Conservation (phyloP, 2,113 vertebrate species). For the Vicugna pacos region DNA sequence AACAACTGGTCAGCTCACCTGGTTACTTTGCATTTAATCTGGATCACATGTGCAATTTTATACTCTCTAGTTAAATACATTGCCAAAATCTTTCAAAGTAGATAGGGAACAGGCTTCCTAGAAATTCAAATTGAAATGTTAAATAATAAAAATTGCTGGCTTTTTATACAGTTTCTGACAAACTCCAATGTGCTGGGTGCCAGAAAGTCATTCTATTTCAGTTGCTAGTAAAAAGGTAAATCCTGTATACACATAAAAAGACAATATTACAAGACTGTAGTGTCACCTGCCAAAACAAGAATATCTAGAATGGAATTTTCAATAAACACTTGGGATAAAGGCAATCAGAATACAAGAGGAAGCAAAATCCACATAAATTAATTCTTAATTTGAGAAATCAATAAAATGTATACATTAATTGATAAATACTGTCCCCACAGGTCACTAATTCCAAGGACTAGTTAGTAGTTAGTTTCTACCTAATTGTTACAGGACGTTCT, state of each 20-base stretch:
- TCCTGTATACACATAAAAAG: slow-evolving; percentile 77
- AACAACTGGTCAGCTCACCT: slow-evolving; percentile 39
- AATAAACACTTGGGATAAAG: slow-evolving; percentile 82
- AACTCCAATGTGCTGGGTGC: slow-evolving; percentile 17
- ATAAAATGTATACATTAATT: slow-evolving; percentile 84
- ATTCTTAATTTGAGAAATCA: slow-evolving; percentile 85
- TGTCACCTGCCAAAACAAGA: slow-evolving; percentile 83
- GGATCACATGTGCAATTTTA: slow-evolving; percentile 54
- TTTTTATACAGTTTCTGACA: slow-evolving; percentile 68
- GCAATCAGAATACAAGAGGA: slow-evolving; percentile 84
- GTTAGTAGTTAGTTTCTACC: slow-evolving; percentile 88
- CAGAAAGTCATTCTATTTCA: slow-evolving; percentile 77
- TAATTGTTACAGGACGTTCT: slow-evolving; percentile 85
- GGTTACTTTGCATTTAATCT: slow-evolving; percentile 54
- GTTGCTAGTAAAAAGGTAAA: slow-evolving; percentile 77
- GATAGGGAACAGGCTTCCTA: slow-evolving; percentile 49
- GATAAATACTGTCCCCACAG: slow-evolving; percentile 86
- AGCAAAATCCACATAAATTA: slow-evolving; percentile 84
- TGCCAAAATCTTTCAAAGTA: slow-evolving; percentile 70
- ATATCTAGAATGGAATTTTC: slow-evolving; percentile 77
- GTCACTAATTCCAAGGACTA: slow-evolving; percentile 87
- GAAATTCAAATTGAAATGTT: slow-evolving; percentile 75
- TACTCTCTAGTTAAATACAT: slow-evolving; percentile 58
- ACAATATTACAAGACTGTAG: slow-evolving; percentile 78
- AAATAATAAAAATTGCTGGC: slow-evolving; percentile 74